Percentiles rank a stretch among this genome's conserved stretches.
Conservation (phyloP, 2,888 invertebrate genomes). For the Xylophagus ater region DNA sequence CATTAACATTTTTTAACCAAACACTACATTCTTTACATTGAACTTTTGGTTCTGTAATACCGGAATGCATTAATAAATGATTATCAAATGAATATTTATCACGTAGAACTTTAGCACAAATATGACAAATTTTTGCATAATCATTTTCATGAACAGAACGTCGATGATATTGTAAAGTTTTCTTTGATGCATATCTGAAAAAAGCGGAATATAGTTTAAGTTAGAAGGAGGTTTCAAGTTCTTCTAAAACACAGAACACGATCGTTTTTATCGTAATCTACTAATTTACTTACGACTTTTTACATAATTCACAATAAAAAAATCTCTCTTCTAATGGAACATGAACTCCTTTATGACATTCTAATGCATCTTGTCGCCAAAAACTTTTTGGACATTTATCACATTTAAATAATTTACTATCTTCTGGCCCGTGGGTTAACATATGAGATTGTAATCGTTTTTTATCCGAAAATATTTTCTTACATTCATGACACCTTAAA, state of each 20-base stretch:
- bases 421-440: constrained; percentile 31
- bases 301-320: too few relatives aligned
- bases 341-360: too few relatives aligned
- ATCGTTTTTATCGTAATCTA: too few relatives aligned
- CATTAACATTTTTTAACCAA: constrained; percentile 13
- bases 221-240: too few relatives aligned
- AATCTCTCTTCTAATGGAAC: too few relatives aligned
- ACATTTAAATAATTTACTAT: constrained; percentile 30
- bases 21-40: constrained; percentile 30
- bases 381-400: constrained; percentile 33
- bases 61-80: constrained; percentile 32
- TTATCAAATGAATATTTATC: constrained; percentile 27
- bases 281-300: too few relatives aligned
- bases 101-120: constrained; percentile 32
- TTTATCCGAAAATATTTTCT: constrained; percentile 32
- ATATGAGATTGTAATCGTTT: constrained; percentile 34
- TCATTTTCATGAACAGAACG: constrained; percentile 9
- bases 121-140: constrained; percentile 24
- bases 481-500: constrained; percentile 30
- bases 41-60: constrained; percentile 24
- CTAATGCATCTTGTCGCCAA: too few relatives aligned
- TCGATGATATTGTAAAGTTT: constrained; percentile 6
- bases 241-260: too few relatives aligned
- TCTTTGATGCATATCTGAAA: constrained; percentile 8
- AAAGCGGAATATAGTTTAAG: too few relatives aligned